Base-by-base conservation (phyloP, 2,797 vertebrate species). In the Potorous gilbertii region DNA sequence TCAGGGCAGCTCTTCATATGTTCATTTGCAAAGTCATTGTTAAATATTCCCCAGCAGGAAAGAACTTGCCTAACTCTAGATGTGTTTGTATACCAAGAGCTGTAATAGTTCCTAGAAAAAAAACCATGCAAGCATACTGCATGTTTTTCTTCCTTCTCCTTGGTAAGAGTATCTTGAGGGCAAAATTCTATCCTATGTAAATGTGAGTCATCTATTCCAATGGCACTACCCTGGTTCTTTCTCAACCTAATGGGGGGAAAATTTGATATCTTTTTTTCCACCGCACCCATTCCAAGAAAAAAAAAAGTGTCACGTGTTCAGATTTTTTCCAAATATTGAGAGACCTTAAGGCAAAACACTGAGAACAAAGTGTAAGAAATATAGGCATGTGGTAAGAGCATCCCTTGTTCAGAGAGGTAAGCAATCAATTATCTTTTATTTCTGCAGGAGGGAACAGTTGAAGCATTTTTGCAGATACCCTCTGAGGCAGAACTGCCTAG, bases 21-120 rank as follows among this genome's bases (percentile, higher is more conserved):
- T 93, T 40, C 90, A 97, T 97, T 97, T 94, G 97, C 94, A 97
- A 97, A 97, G 59, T 90, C 97, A 40, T 94, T 96, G 89, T 96
- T 97, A 97, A 97, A 96, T 97, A 92, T 97, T 97, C 97, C 98
- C 96, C 95, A 96, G 97, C 96, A 97, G 95, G 97, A 93, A 98
- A 97, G 90, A 96, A 94, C 90, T 96, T 95, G 66, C 89, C 93
- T 62, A 95, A 92, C 93, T 98, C 97, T 94, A 97, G 92, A 95
- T 95, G 66, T 90, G 95, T 97, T 14, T 94, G 46, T 95, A 96
- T 95, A 59, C 95, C 4, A 94, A 96, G 95, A 94, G 66, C 93
- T 96, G 93, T 62, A 94, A 55, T 40, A 94, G 96, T 97, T 97
- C 95, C 94, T 93, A 91, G 18, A 56, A 96, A 96, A 28, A 96